Base-by-base conservation (phyloP, 53 echinoderm and acorn worm species). In the Henricia sp. region DNA sequence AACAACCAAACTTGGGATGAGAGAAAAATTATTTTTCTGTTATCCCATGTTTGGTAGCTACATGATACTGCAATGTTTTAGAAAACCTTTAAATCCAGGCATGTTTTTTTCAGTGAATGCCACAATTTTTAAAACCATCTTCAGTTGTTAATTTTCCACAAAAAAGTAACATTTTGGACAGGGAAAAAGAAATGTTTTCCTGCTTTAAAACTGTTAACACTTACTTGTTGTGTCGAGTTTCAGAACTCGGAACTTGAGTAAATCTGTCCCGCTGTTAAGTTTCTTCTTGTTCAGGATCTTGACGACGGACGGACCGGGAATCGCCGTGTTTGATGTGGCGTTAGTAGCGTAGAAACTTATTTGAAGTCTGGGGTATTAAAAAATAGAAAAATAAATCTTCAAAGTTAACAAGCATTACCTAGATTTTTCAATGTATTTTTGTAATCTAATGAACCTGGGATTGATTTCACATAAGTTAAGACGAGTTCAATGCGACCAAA, bases 151-250 rank as follows among this genome's bases (percentile, higher is more conserved):
- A n/a, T n/a, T n/a, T n/a, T n/a, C n/a, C n/a, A n/a, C n/a, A n/a
- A n/a, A n/a, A n/a, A n/a, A n/a, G n/a, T n/a, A n/a, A n/a, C n/a
- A n/a, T n/a, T n/a, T n/a, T n/a, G n/a, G n/a, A n/a, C n/a, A n/a
- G n/a, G n/a, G n/a, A n/a, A n/a, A n/a, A n/a, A 46, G 14, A 46
- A 10, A 46, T 14, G 48, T 63, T 6, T 27, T 70, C 13, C 6
- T 24, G 1, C 19, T 9, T n/a, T n/a, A n/a, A n/a, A n/a, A n/a
- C n/a, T n/a, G n/a, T n/a, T n/a, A n/a, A n/a, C 52, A 46, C 96
- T 90, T 90, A 96, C 96, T 90, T 16, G 92, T 74, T n/a, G 96
- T 96, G 52, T 96, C 94, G 34, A 94, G 77, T 50, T 85, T 73
- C 3, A 92, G 55, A 27, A 94, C 89, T 37, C 64, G 48, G 65